Percentiles rank a stretch among this genome's conserved stretches.
These are phyloP conservation scores for Lasioglossum leucozonium DNA, from an alignment of 2,888 invertebrate species.

Conservation along the genomic window DNA sequence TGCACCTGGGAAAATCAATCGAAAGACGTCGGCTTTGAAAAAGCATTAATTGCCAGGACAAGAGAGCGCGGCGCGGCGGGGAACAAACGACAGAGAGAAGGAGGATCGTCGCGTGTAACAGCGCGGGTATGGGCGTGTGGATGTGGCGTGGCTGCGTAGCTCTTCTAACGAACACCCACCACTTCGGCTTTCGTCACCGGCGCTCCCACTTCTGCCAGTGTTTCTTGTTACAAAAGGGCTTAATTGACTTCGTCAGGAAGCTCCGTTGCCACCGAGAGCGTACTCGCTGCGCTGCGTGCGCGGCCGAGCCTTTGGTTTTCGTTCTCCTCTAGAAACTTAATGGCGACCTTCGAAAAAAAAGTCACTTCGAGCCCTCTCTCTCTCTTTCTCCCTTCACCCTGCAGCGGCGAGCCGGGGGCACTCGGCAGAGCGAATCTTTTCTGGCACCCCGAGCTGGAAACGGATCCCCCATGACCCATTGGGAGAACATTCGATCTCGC, in stretches of 20 bases:
- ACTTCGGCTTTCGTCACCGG: slow-evolving; percentile 57
- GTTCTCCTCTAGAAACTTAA: slow-evolving; percentile 70
- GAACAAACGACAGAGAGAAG: slow-evolving; percentile 16
- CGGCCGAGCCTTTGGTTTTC: slow-evolving; percentile 55
- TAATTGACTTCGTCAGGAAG: slow-evolving; percentile 81
- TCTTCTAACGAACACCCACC: slow-evolving; percentile 72
- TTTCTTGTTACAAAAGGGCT: slow-evolving; percentile 74
- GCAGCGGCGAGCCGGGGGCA: neutral
- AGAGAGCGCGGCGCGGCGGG: neutral
- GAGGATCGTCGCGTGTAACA: slow-evolving; percentile 35
- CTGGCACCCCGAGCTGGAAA: slow-evolving; percentile 41
- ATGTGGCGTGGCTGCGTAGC: slow-evolving; percentile 41
- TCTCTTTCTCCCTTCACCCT: slow-evolving; percentile 8
- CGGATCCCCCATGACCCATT: slow-evolving; percentile 60
- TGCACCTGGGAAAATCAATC: slow-evolving; percentile 88
- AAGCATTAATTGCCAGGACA: slow-evolving; percentile 39
- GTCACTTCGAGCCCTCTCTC: slow-evolving; percentile 42
- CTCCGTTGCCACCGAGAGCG: slow-evolving; percentile 64
- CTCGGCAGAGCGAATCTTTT: slow-evolving; percentile 43
- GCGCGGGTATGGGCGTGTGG: slow-evolving; percentile 22
- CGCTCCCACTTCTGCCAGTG: slow-evolving; percentile 59
- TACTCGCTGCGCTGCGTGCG: slow-evolving; percentile 53
- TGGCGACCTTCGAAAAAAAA: slow-evolving; percentile 69
- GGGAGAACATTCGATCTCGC: slow-evolving; percentile 60
- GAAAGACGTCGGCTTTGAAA: neutral